Conservation (phyloP, 2,797 vertebrate species). For the Sebastes wilsoni region DNA sequence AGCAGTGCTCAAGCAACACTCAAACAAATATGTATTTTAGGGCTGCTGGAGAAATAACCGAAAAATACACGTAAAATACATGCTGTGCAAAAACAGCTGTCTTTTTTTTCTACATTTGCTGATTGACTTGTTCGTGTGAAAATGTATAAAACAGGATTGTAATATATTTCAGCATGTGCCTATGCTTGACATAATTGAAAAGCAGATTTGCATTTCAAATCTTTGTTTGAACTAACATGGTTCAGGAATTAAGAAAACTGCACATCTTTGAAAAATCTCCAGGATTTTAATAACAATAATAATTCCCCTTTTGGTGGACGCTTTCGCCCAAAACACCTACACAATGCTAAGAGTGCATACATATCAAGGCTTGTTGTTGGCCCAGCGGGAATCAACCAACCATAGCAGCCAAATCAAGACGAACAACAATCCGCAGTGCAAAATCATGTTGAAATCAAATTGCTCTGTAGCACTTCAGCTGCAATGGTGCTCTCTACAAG, state of each 20-base stretch:
- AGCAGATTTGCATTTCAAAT: not conserved
- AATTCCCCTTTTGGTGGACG: not conserved
- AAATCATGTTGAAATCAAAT: slow-evolving; percentile 40
- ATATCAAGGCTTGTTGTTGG: slow-evolving; percentile 33
- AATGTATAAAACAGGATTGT: not conserved
- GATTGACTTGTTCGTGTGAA: not conserved
- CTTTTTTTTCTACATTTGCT: not conserved
- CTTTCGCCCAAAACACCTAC: slow-evolving; percentile 3
- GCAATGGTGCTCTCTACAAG: slow-evolving; percentile 3
- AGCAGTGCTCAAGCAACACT: not conserved
- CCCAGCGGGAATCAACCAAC: slow-evolving; percentile 17
- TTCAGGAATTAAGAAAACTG: not conserved
- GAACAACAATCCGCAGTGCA: slow-evolving; percentile 25
- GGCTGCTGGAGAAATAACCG: not conserved
- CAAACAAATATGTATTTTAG: not conserved
- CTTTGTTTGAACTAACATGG: not conserved
- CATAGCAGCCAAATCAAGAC: slow-evolving; percentile 41
- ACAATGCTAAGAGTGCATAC: slow-evolving; percentile 11
- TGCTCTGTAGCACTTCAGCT: slow-evolving; percentile 16
- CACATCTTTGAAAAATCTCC: not conserved
- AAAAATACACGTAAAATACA: not conserved
- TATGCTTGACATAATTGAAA: not conserved
- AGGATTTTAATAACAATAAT: not conserved
- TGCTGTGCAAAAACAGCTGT: not conserved
- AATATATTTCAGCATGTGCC: not conserved